Conservation (phyloP, 2,113 vertebrate genomes). For the Vimba vimba region DNA sequence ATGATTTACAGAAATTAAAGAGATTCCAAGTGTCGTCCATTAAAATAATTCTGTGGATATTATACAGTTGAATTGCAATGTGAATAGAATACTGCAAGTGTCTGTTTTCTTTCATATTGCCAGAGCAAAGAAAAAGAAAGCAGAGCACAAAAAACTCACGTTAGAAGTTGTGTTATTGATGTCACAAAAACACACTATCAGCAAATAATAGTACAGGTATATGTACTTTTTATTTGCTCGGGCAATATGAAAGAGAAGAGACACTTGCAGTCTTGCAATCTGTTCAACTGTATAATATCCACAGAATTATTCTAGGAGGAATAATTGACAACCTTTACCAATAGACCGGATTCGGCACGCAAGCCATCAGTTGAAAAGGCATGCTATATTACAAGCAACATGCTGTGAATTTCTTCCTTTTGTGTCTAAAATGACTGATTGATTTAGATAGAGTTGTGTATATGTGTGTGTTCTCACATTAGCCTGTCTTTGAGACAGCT, state of each 20-base stretch:
- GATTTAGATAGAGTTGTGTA: not conserved
- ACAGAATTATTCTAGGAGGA: not conserved
- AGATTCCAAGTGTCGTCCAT: not conserved
- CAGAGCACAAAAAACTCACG: not conserved
- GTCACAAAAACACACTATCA: not conserved
- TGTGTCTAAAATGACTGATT: not conserved
- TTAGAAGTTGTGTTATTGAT: not conserved
- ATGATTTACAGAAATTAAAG: not conserved
- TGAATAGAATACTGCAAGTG: too few species aligned
- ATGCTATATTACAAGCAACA: not conserved
- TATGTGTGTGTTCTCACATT: constrained; percentile 72
- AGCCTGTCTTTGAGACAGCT: constrained; percentile 83
- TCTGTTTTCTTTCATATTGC: not conserved
- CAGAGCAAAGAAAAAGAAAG: not conserved
- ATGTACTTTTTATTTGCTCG: too few species aligned
- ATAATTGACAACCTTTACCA: not conserved
- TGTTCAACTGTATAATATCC: too few species aligned
- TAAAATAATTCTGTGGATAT: not conserved
- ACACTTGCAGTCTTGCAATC: too few species aligned
- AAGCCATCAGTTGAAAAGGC: not conserved
- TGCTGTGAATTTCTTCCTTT: not conserved
- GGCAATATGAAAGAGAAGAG: too few species aligned
- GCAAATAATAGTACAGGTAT: too few species aligned
- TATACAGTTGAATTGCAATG: not conserved
- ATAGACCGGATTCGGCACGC: not conserved